phyloP scores from a whole-genome alignment of 1,140 invertebrate genomes.

The Acromyrmex heyeri region DNA sequence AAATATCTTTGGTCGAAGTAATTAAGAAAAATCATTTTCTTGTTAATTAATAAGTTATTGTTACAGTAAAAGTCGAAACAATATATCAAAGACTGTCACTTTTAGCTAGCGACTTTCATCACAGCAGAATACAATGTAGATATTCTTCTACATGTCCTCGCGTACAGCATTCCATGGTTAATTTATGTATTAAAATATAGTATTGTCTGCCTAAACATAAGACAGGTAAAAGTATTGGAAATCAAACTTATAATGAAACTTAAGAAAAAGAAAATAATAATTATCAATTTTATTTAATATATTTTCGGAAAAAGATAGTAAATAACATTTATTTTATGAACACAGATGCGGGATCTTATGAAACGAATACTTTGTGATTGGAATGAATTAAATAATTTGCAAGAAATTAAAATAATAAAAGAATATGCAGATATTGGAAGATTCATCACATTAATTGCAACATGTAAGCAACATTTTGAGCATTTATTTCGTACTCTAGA shows the following conservation, averaged over 20 bases:
- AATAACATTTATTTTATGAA: neutral
- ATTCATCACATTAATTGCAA: neutral
- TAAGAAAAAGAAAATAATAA: neutral
- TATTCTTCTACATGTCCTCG: conserved; percentile 22
- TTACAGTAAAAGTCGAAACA: too few species aligned
- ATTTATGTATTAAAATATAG: conserved; percentile 27
- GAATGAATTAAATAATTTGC: conserved; percentile 5
- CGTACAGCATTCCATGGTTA: neutral
- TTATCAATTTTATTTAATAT: neutral
- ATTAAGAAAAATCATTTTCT: too few species aligned
- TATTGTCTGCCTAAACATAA: neutral
- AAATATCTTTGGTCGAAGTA: too few species aligned
- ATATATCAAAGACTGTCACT: neutral
- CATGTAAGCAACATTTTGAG: conserved; percentile 3
- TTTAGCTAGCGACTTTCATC: conserved; percentile 39
- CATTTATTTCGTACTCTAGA: neutral
- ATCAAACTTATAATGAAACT: neutral
- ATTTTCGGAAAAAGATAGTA: neutral
- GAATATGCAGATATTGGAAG: conserved; percentile 20
- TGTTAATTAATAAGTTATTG: too few species aligned
- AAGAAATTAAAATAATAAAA: conserved; percentile 50
- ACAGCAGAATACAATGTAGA: neutral
- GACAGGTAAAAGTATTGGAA: neutral
- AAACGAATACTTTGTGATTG: conserved; percentile 23
- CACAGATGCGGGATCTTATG: conserved; percentile 4